Evolutionary conservation across 1,140 invertebrate genomes (phyloP), one percentile per base, ranked within the genome.

Genomic region (Saccostrea echinata): DNA sequence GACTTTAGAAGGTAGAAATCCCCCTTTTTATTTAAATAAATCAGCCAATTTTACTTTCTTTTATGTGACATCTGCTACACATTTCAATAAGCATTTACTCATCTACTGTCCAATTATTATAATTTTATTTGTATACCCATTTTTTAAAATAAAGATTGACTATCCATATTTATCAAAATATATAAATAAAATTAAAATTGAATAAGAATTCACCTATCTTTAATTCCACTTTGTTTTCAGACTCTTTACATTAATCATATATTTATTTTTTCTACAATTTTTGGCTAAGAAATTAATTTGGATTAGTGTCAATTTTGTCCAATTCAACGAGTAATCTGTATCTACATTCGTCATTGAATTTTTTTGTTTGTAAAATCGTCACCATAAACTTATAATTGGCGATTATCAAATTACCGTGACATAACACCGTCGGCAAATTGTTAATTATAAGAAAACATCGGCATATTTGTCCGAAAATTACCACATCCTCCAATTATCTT

Each of bases 261-360:
- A 61, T 61, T 61, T 61, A 43, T 76, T 30, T 27, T 33, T 30
- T 16, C 30, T 33, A 3, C 0, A 13, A 76, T 76, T 30, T 30
- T 27, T 33, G n/a, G 33, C 27, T 3, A 76, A 76, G 27, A 76
- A 76, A 71, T 71, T 76, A 76, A 30, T 76, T 76, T 76, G 68
- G 68, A 76, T 76, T 76, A 76, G 68, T 76, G 68, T 76, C 68
- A 76, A 76, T 76, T 76, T 76, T 76, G 33, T 76, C 68, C 68
- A 76, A 76, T 76, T 76, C 30, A 76, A 0, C 27, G 68, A 24
- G 68, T 33, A 76, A 30, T 76, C 27, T 30, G 27, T 16, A 76
- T 76, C 27, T 76, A 76, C 68, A 76, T 76, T 76, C 30, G 68
- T 76, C 13, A 27, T 33, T 13, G 2, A 11, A 30, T 21, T 21